Evolutionary conservation across 2,888 invertebrate species (phyloP).

Genomic region (Cryptophagus acutangulus): DNA sequence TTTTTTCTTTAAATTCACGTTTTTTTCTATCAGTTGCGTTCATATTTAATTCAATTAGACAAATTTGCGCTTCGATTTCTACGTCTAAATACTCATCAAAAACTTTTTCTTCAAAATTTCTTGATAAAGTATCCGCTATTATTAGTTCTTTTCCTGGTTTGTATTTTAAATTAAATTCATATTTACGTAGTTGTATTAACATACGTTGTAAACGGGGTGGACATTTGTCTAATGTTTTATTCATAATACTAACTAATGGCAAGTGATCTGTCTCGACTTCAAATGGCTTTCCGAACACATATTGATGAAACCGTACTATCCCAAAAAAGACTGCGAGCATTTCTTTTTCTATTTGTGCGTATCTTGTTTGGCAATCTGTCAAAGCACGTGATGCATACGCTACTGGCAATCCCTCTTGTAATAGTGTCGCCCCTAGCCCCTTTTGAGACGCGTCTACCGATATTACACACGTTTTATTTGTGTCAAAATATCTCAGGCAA

Average conservation of each 20-base stretch:
- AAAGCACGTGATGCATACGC: slow-evolving; percentile 19
- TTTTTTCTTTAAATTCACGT: slow-evolving; percentile 3
- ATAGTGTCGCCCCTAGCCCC: slow-evolving; percentile 17
- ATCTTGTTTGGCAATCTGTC: slow-evolving; percentile 21
- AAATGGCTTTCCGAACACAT: slow-evolving; percentile 22
- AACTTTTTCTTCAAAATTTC: slow-evolving; percentile 8
- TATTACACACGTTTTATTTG: slow-evolving; percentile 12
- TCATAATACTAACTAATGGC: slow-evolving; percentile 11
- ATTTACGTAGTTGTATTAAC: slow-evolving; percentile 16
- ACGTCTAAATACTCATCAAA: slow-evolving; percentile 17
- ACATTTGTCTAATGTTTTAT: slow-evolving; percentile 12
- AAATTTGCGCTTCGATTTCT: slow-evolving; percentile 16
- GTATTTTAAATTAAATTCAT: slow-evolving; percentile 13
- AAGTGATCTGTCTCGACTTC: slow-evolving; percentile 26
- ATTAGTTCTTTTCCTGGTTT: slow-evolving; percentile 13
- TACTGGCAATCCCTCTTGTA: slow-evolving; percentile 19
- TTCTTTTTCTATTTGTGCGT: slow-evolving; percentile 30
- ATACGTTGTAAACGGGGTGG: slow-evolving; percentile 17
- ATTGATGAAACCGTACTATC: slow-evolving; percentile 13
- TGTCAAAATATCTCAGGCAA: slow-evolving; percentile 17
- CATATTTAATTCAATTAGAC: slow-evolving; percentile 7
- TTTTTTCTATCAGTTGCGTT: slow-evolving; percentile 2
- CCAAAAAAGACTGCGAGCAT: slow-evolving; percentile 10
- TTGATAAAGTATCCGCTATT: slow-evolving; percentile 5
- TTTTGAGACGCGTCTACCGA: slow-evolving; percentile 18